Evolutionary conservation across 2,888 invertebrate species (phyloP), one percentile per base, ranked within the genome.

Genomic region (Linyphia triangularis): DNA sequence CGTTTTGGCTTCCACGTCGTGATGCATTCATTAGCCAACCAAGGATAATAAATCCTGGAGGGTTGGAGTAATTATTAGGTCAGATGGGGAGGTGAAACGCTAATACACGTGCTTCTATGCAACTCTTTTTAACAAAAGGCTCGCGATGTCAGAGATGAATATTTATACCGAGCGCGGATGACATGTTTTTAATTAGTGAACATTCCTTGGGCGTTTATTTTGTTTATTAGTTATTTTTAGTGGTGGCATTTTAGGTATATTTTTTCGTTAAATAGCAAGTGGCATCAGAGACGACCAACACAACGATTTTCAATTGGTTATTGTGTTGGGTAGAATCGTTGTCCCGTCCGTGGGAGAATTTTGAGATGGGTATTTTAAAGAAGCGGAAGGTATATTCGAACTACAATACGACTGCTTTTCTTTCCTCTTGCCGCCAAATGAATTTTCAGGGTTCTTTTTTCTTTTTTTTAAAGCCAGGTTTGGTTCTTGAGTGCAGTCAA

Each of bases 101-200:
- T 4, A 6, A 33, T 33, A 9, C 33, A 33, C 9, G 33, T 33
- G 9, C 16, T 40, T 40, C n/a, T n/a, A n/a, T n/a, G n/a, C n/a
- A n/a, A n/a, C n/a, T n/a, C n/a, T n/a, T n/a, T n/a, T n/a, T 51
- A 70, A 82, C 81, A 82, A 82, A 82, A 70, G 81, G 26, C 24
- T 37, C n/a, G n/a, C 51, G 19, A 28, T 69, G 67, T 70, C 59
- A 61, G 51, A 82, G 70, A 82, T 82, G 81, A 82, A 82, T 82
- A 82, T 82, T 82, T 82, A 82, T 70, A 24, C 37, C 40, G 16
- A 59, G 81, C 59, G 70, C 37, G 81, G 33, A 33, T 59, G 81
- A 70, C 81, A 82, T 82, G 81, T 33, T 82, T 82, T 82, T 70
- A 82, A 82, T 82, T 82, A 82, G 70, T 40, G 37, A 19, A 24